Base-by-base conservation (phyloP, 2,888 invertebrate genomes). In the Steromphala cineraria region DNA sequence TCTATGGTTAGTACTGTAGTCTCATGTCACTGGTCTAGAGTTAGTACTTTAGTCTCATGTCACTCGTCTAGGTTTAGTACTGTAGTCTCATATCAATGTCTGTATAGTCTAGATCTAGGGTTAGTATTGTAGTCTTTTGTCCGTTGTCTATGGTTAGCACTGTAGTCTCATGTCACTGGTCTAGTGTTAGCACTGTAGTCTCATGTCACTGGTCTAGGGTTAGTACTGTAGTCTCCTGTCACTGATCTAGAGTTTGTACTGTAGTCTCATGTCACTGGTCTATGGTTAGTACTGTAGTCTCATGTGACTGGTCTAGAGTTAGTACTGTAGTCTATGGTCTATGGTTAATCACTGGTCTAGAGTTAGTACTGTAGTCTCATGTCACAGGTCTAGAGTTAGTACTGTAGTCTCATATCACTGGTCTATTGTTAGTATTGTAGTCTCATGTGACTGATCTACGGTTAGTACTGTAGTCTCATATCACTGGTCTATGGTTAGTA, bases 61-160 rank as follows among this genome's bases (percentile, higher is more conserved):
- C 85, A n/a, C 75, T 86, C 10, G 36, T 4, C 36, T 36, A 36
- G 21, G 84, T 83, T 28, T 83, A 83, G 17, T 86, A 67, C n/a
- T 0, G 10, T 13, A 67, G 8, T 5, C 36, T 36, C 36, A 36
- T 36, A 2, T 36, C 7, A 7, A 3, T 67, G n/a, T n/a, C n/a
- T n/a, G n/a, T n/a, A n/a, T n/a, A n/a, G n/a, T n/a, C n/a, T n/a
- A n/a, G 36, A 0, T 28, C 28, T 67, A 36, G 5, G 67, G 67
- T 67, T 28, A 67, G 21, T 56, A 1, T 4, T 4, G 7, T 36
- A 36, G 7, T 36, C 36, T 36, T 7, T 4, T 36, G 4, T 36
- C n/a, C n/a, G n/a, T n/a, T n/a, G 81, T 86, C 1, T 55, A 83
- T 13, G 83, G 85, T 19, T 46, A 83, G 83, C 7, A 4, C 36